Conservation (phyloP, 2,888 invertebrate species). For the Teinopalpus imperialis region DNA sequence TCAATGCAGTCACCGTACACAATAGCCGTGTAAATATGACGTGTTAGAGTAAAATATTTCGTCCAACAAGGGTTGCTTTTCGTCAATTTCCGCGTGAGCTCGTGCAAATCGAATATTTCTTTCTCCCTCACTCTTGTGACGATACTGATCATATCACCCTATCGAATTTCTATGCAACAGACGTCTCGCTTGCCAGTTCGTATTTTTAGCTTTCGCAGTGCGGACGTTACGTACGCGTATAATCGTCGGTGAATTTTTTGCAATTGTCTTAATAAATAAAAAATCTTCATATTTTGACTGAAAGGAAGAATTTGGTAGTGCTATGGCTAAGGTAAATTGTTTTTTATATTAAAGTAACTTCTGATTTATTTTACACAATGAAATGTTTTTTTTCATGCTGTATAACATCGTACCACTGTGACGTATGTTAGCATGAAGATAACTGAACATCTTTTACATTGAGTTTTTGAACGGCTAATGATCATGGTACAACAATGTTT, state of each 20-base stretch:
- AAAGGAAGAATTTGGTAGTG: slow-evolving; percentile 37
- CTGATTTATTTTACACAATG: slow-evolving; percentile 22
- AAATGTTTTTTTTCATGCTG: slow-evolving; percentile 38
- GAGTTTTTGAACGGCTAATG: neutral
- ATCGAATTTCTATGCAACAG: slow-evolving; percentile 65
- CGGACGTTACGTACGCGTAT: slow-evolving; percentile 44
- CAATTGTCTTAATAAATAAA: slow-evolving; percentile 52
- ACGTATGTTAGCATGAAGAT: slow-evolving; percentile 42
- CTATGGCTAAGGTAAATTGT: slow-evolving; percentile 70
- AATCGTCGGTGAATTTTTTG: slow-evolving; percentile 52
- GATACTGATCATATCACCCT: slow-evolving; percentile 45
- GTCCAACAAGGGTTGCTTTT: slow-evolving; percentile 43
- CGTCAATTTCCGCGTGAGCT: slow-evolving; percentile 40
- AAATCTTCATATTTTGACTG: slow-evolving; percentile 36
- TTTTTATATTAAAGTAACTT: slow-evolving; percentile 23
- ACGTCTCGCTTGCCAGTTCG: slow-evolving; percentile 53
- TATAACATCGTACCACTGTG: slow-evolving; percentile 54
- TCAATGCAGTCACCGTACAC: slow-evolving; percentile 18
- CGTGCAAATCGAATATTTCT: slow-evolving; percentile 34
- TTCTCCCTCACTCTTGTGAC: slow-evolving; percentile 44
- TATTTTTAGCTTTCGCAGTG: slow-evolving; percentile 62
- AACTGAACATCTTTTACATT: slow-evolving; percentile 11
- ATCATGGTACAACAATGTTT: neutral
- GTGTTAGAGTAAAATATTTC: slow-evolving; percentile 35
- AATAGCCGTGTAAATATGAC: slow-evolving; percentile 30